Base-by-base conservation (phyloP, 2,797 vertebrate species). In the Antennarius maculatus region DNA sequence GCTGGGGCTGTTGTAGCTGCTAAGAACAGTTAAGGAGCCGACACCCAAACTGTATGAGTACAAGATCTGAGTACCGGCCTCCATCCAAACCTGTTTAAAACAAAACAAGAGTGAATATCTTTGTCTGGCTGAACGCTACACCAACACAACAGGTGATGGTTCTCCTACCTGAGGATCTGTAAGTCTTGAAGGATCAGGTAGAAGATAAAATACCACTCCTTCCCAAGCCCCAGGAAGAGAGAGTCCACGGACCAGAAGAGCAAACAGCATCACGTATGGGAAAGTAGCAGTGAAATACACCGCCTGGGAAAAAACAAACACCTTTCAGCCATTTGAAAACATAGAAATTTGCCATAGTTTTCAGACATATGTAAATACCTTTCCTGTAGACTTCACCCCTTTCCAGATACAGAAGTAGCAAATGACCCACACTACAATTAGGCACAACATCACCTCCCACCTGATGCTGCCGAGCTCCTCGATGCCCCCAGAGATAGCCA, bases 361-460 rank as follows among this genome's bases (percentile, higher is more conserved):
- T 17, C 10, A 1, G 3, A 1, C 12, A 23, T 6, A 45, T 8
- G n/a, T 17, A 53, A 56, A 52, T 75, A 90, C 93, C 90, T 93
- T 94, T 68, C 92, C 93, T 43, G 93, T 91, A 28, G 93, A 92
- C 61, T 69, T 90, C 51, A 94, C 89, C 5, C 93, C 93, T 89
- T 94, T 94, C 93, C 93, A 93, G 61, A 92, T 55, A 48, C 88
- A 92, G 53, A 94, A 94, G 83, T 94, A 94, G 74, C 91, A 92
- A 54, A 63, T 16, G 37, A 91, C 52, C 92, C 92, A 93, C 69
- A 88, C 63, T 9, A 1, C 47, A 12, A 93, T 74, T 0, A 92
- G 64, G 45, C 91, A 92, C 55, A 91, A 34, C 17, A 93, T 48
- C 43, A 92, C 12, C 66, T 92, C 90, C 91, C 89, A 91, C 45